Percentiles rank a stretch among this genome's conserved stretches.
These are phyloP conservation scores for Molothrus aeneus DNA, from an alignment of 2,797 vertebrate species.

Conservation along the genomic window DNA sequence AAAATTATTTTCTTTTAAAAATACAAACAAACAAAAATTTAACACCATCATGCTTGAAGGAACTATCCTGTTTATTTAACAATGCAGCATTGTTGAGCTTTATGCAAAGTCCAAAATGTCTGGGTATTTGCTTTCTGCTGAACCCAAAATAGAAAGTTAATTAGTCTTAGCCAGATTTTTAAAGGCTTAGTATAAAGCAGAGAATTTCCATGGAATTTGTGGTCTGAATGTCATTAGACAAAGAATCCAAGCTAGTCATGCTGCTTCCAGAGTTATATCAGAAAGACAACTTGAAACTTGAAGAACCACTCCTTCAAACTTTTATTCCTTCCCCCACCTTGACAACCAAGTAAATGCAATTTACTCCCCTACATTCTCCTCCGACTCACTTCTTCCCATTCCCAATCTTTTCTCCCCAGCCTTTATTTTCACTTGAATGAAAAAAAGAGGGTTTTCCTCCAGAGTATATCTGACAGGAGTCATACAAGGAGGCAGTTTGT, in stretches of 20 bases:
- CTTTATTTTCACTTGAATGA: not conserved
- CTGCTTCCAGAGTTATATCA: not conserved
- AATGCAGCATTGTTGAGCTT: not conserved
- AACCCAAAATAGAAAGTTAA: not conserved
- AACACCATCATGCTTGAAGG: not conserved
- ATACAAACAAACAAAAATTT: no score
- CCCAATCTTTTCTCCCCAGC: not conserved
- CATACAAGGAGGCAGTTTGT: not conserved
- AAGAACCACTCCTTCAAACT: not conserved
- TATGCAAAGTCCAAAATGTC: not conserved
- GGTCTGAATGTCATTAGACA: not conserved
- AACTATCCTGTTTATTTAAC: not conserved
- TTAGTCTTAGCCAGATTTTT: not conserved
- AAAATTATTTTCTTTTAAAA: not conserved
- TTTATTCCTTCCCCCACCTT: not conserved
- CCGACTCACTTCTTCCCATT: not conserved
- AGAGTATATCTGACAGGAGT: not conserved
- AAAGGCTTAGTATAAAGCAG: not conserved
- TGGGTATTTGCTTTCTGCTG: not conserved
- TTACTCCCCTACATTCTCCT: not conserved
- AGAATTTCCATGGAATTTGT: not conserved
- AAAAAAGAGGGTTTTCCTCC: not conserved
- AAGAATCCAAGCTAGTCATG: not conserved
- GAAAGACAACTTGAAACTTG: not conserved
- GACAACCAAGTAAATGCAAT: not conserved